Conservation (phyloP, 2,888 invertebrate genomes). For the Eucera pruinosa region DNA sequence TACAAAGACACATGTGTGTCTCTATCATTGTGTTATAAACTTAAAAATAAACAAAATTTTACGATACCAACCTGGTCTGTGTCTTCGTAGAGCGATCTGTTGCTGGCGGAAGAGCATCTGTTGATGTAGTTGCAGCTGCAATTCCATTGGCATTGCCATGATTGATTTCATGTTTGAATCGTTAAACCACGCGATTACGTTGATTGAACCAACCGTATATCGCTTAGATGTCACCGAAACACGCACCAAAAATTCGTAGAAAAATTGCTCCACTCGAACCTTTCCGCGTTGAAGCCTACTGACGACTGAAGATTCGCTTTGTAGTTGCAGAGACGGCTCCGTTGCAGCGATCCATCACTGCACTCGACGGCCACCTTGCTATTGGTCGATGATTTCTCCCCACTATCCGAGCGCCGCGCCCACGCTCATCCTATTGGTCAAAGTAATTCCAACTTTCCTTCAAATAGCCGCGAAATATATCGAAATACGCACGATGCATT, state of each 20-base stretch:
- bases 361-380: background rate
- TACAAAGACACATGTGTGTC: too few species aligned
- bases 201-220: background rate
- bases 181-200: background rate
- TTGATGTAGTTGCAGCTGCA: constrained; percentile 71
- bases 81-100: constrained; percentile 63
- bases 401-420: constrained; percentile 38
- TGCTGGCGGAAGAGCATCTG: constrained; percentile 72
- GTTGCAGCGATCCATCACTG: constrained; percentile 43
- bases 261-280: constrained; percentile 6
- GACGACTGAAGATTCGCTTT: constrained; percentile 45
- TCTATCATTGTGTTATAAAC: background rate
- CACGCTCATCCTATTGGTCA: constrained; percentile 51
- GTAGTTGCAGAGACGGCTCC: constrained; percentile 11
- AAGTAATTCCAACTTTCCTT: constrained; percentile 10
- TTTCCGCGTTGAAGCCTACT: constrained; percentile 1
- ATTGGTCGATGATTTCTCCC: constrained; percentile 52
- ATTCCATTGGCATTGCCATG: constrained; percentile 63
- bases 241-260: constrained; percentile 2
- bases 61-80: constrained; percentile 40
- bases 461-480: constrained; percentile 29
- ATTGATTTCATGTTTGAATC: constrained; percentile 64
- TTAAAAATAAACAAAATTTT: background rate
- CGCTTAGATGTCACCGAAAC: constrained; percentile 16
- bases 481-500: constrained; percentile 18